These are phyloP conservation scores for Sebastes oblongus DNA, from an alignment of 2,797 vertebrate species.

Conservation along the genomic window DNA sequence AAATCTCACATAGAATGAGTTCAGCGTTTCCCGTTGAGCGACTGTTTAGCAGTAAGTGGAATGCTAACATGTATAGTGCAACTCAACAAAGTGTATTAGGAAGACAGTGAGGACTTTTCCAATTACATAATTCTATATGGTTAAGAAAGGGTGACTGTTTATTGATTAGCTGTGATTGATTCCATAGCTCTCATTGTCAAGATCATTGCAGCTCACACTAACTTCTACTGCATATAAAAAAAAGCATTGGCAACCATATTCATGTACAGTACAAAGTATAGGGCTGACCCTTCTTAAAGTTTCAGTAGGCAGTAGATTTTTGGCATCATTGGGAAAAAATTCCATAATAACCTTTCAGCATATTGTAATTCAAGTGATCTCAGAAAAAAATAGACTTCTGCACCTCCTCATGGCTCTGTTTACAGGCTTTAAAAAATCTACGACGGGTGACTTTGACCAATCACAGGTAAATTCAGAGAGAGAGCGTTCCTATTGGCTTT, in stretches of 20 bases:
- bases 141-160: background rate
- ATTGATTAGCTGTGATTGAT: background rate
- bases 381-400: rapidly evolving
- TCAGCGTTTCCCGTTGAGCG: slow-evolving; percentile 49
- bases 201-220: background rate
- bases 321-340: too few relatives aligned
- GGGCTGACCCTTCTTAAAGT: too few relatives aligned
- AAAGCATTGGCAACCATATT: background rate
- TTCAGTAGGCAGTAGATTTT: too few relatives aligned
- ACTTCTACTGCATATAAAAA: background rate
- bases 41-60: background rate
- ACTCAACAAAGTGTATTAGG: background rate
- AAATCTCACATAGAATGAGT: slow-evolving; percentile 45
- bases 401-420: too few relatives aligned
- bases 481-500: too few relatives aligned
- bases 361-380: too few relatives aligned
- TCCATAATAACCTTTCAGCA: too few relatives aligned
- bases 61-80: background rate
- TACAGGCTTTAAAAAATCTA: too few relatives aligned
- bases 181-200: background rate
- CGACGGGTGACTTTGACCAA: too few relatives aligned
- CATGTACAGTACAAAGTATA: background rate
- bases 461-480: too few relatives aligned
- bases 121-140: background rate
- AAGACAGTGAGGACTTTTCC: background rate